phyloP scores from a whole-genome alignment of 1,140 invertebrate species.

The Neodiprion pinetum region DNA sequence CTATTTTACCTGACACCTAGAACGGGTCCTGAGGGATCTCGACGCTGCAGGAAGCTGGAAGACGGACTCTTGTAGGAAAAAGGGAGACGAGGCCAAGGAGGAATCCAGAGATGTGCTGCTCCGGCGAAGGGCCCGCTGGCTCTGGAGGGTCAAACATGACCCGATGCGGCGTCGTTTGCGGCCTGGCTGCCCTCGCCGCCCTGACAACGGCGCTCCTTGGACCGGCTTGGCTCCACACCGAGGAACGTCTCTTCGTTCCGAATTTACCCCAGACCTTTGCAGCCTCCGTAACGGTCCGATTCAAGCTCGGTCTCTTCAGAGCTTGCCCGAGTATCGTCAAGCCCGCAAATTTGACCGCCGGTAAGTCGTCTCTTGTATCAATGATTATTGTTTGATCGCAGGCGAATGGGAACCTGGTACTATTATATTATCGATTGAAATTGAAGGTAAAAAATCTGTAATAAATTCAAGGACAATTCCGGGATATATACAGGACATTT shows the following conservation, averaged over 20 bases:
- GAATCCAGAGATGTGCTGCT: conserved; percentile 51
- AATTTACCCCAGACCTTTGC: conserved; percentile 43
- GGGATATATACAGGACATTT: too few relatives aligned
- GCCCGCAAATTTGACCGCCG: conserved; percentile 50
- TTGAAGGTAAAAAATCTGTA: too few relatives aligned
- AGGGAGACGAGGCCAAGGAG: too few relatives aligned
- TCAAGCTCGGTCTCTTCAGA: conserved; percentile 57
- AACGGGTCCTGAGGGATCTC: background rate
- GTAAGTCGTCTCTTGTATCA: conserved; percentile 46
- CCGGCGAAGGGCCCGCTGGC: conserved; percentile 30
- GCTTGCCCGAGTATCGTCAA: conserved; percentile 56
- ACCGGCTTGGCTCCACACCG: conserved; percentile 58
- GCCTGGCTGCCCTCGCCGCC: conserved; percentile 55
- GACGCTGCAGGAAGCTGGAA: too few relatives aligned
- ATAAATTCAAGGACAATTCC: too few relatives aligned
- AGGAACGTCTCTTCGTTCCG: conserved; percentile 50
- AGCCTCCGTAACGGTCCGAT: conserved; percentile 47
- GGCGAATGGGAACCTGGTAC: too few relatives aligned
- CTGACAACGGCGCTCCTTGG: conserved; percentile 54
- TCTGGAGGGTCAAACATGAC: conserved; percentile 53
- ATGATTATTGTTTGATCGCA: too few relatives aligned
- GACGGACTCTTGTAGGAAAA: too few relatives aligned
- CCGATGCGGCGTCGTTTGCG: conserved; percentile 56
- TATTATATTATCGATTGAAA: too few relatives aligned
- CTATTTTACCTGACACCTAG: background rate